These are phyloP conservation scores for Drosophila algonquin DNA, from an alignment of 2,888 invertebrate species.

Conservation along the genomic window DNA sequence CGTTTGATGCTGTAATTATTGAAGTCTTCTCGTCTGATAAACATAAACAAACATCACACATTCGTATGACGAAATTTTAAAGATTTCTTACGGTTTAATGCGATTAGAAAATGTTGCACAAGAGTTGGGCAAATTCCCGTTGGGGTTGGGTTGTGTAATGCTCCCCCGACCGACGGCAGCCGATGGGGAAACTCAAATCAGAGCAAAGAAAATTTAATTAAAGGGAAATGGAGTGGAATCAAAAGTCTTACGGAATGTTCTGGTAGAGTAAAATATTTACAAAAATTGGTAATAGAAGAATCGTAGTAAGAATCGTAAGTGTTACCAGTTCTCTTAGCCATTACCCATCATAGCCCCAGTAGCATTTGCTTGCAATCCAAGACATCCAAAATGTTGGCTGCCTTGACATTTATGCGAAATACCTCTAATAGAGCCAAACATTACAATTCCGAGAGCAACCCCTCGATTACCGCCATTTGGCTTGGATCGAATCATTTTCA, in stretches of 20 bases:
- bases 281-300: no score
- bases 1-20: constrained; percentile 42
- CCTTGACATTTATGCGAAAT: constrained; percentile 36
- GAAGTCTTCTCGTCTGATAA: constrained; percentile 6
- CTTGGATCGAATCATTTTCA: constrained; percentile 38
- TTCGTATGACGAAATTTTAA: constrained; percentile 19
- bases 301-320: no score
- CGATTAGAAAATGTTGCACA: constrained; percentile 34
- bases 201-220: neutral
- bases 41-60: constrained; percentile 1
- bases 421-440: constrained; percentile 33
- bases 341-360: constrained; percentile 14
- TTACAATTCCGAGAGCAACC: constrained; percentile 17
- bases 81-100: constrained; percentile 16
- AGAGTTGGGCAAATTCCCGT: constrained; percentile 30
- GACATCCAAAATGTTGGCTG: neutral
- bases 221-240: neutral
- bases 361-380: neutral
- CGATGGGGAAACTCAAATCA: constrained; percentile 6
- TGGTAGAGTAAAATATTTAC: no score
- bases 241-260: no score
- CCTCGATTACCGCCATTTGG: constrained; percentile 28
- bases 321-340: no score
- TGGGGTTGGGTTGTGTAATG: constrained; percentile 24
- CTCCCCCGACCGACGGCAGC: neutral